phyloP scores from a whole-genome alignment of 1,140 invertebrate species.

The Brevipalpus yothersi region DNA sequence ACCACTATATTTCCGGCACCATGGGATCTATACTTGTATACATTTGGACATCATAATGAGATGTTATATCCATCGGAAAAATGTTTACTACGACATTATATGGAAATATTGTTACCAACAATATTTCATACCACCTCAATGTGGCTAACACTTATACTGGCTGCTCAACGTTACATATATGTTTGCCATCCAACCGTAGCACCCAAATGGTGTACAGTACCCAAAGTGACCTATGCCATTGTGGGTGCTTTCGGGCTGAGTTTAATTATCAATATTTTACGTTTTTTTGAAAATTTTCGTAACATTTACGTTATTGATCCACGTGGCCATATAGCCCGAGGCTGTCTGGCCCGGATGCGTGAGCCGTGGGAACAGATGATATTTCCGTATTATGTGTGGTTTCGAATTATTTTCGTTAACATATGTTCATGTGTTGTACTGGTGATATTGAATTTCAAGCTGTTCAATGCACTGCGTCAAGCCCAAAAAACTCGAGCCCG shows the following conservation, averaged over 20 bases:
- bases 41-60: slow-evolving; percentile 54
- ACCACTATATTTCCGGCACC: slow-evolving; percentile 66
- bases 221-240: slow-evolving; percentile 46
- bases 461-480: slow-evolving; percentile 51
- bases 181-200: slow-evolving; percentile 66
- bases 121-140: slow-evolving; percentile 77
- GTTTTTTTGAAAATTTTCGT: slow-evolving; percentile 40
- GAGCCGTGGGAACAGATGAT: slow-evolving; percentile 41
- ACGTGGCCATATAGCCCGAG: slow-evolving; percentile 25
- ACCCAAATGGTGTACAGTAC: slow-evolving; percentile 59
- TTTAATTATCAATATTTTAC: slow-evolving; percentile 44
- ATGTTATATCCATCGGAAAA: slow-evolving; percentile 39
- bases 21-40: slow-evolving; percentile 69
- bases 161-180: slow-evolving; percentile 70
- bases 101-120: slow-evolving; percentile 44
- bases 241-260: slow-evolving; percentile 44
- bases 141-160: slow-evolving; percentile 61
- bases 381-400: slow-evolving; percentile 42
- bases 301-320: slow-evolving; percentile 36
- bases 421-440: slow-evolving; percentile 62
- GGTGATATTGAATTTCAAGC: slow-evolving; percentile 59
- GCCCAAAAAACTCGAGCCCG: slow-evolving; percentile 27
- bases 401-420: slow-evolving; percentile 74
- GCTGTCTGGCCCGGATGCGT: slow-evolving; percentile 37
- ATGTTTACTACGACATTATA: slow-evolving; percentile 45